Evolutionary conservation across 2,888 invertebrate genomes (phyloP).

Genomic region (Dasypogon diadema): DNA sequence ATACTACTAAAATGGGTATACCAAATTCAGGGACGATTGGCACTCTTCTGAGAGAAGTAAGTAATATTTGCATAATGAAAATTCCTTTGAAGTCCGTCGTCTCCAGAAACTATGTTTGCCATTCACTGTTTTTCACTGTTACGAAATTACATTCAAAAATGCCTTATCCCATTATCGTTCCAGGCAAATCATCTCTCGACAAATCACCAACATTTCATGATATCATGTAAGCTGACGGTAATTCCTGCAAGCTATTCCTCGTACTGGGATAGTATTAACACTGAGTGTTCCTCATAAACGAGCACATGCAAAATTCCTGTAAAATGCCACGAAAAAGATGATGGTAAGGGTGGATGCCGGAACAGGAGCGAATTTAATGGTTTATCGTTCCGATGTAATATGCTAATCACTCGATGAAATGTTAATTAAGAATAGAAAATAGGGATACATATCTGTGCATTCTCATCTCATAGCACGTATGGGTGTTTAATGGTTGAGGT

Average conservation of each 20-base stretch:
- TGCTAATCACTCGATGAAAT: conserved; percentile 55
- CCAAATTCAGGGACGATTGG: too few relatives aligned
- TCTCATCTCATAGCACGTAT: not conserved
- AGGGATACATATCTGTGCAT: not conserved
- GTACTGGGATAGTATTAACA: not conserved
- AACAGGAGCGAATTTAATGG: conserved; percentile 15
- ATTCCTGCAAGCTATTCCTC: not conserved
- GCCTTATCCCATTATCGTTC: too few relatives aligned
- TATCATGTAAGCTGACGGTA: conserved; percentile 6
- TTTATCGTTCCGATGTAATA: conserved; percentile 49
- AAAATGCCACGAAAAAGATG: conserved; percentile 7
- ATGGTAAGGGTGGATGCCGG: not conserved
- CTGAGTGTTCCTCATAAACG: not conserved
- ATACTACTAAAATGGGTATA: too few relatives aligned
- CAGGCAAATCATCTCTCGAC: conserved; percentile 4
- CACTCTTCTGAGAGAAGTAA: too few relatives aligned
- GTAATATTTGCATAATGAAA: too few relatives aligned
- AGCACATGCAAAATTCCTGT: conserved; percentile 19
- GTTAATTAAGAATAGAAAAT: conserved; percentile 49
- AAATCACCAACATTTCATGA: conserved; percentile 10
- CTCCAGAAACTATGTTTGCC: too few relatives aligned
- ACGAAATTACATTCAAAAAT: too few relatives aligned
- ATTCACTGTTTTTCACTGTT: too few relatives aligned
- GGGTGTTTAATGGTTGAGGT: too few relatives aligned
- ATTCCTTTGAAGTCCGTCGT: too few relatives aligned